phyloP scores from a whole-genome alignment of 1,140 invertebrate genomes.

The Doryteuthis pealeii region DNA sequence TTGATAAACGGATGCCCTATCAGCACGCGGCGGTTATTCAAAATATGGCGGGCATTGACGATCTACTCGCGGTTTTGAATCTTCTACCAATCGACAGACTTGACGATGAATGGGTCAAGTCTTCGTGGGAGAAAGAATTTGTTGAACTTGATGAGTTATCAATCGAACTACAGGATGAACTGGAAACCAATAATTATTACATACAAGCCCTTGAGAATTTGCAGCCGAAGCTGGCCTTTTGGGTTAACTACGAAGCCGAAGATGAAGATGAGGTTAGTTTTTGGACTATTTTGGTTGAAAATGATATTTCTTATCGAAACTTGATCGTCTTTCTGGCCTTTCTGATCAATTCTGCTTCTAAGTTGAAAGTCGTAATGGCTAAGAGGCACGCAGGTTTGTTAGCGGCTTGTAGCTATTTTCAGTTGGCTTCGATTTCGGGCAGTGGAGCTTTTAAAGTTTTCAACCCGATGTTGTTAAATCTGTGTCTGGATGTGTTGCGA shows the following conservation, averaged over 20 bases:
- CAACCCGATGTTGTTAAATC: conserved; percentile 64
- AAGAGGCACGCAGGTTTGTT: conserved; percentile 47
- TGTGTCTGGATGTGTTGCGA: conserved; percentile 62
- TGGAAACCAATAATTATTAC: conserved; percentile 56
- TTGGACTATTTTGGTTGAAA: conserved; percentile 63
- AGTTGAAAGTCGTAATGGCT: conserved; percentile 40
- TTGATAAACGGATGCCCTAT: not conserved
- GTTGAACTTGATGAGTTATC: conserved; percentile 60
- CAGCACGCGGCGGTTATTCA: not conserved
- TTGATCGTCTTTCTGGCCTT: conserved; percentile 64
- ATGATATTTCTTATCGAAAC: conserved; percentile 61
- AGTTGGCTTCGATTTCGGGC: conserved; percentile 57
- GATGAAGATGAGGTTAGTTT: conserved; percentile 43
- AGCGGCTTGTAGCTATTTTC: conserved; percentile 47
- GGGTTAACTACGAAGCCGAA: not conserved
- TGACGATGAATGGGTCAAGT: conserved; percentile 60
- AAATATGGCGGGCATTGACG: conserved; percentile 1
- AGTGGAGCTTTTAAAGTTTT: conserved; percentile 66
- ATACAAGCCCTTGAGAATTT: not conserved
- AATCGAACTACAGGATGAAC: conserved; percentile 56
- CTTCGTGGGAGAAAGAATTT: conserved; percentile 63
- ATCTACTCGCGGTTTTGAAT: not conserved
- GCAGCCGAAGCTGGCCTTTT: not conserved
- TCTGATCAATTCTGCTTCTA: conserved; percentile 58
- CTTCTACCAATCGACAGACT: not conserved